Conservation (phyloP, 2,797 vertebrate genomes). For the Vultur gryphus region DNA sequence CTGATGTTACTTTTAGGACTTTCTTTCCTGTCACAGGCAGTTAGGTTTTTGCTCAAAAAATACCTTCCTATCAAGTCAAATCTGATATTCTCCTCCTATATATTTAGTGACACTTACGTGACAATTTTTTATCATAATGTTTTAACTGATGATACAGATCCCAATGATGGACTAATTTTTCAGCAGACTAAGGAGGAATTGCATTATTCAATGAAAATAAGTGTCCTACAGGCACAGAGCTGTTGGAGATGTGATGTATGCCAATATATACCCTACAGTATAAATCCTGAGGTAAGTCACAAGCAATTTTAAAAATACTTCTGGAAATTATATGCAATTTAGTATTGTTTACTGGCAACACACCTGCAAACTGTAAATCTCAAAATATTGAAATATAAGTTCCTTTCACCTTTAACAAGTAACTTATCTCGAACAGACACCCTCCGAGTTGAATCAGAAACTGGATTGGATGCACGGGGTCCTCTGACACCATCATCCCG, state of each 20-base stretch:
- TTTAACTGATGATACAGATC: not conserved
- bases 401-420: constrained; percentile 90
- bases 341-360: not conserved
- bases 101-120: accelerated
- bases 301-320: not conserved
- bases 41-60: not conserved
- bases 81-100: not conserved
- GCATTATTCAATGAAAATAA: not conserved
- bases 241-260: not conserved
- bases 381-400: accelerated
- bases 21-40: not conserved
- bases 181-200: not conserved
- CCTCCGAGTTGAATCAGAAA: constrained; percentile 86
- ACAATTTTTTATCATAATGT: not conserved
- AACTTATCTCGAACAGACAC: constrained; percentile 93
- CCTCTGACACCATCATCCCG: constrained; percentile 89
- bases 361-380: not conserved
- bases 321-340: not conserved
- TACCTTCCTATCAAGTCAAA: not conserved
- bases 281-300: not conserved
- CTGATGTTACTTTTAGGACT: not conserved
- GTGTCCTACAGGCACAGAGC: not conserved
- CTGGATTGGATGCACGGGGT: constrained; percentile 75
- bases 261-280: not conserved
- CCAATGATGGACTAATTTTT: not conserved